Evolutionary conservation across 1,140 invertebrate species (phyloP).

Genomic region (Oppia nitens): DNA sequence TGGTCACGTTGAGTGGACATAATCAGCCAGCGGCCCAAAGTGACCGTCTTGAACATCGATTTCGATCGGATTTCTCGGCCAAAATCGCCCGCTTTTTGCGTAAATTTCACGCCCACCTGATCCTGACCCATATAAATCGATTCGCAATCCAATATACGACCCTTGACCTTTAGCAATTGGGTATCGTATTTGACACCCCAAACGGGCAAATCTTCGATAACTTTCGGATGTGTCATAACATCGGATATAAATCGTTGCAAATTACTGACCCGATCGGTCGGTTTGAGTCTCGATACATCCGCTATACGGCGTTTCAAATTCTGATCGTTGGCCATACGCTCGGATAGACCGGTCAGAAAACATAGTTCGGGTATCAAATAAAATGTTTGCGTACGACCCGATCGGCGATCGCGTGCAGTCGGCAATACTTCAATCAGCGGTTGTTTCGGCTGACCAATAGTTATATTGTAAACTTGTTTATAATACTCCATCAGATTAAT

Average conservation of each 20-base stretch:
- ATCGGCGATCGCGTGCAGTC: background rate
- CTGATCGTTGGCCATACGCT: constrained; percentile 20
- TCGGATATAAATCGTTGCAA: constrained; percentile 21
- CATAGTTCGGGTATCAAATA: constrained; percentile 29
- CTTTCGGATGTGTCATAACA: constrained; percentile 26
- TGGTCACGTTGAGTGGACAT: constrained; percentile 6
- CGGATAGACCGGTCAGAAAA: constrained; percentile 27
- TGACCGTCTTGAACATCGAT: constrained; percentile 15
- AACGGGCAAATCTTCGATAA: constrained; percentile 27
- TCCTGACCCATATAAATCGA: constrained; percentile 25
- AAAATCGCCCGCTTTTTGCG: constrained; percentile 18
- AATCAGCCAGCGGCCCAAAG: constrained; percentile 11
- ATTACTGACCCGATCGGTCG: constrained; percentile 5
- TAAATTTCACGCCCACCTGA: constrained; percentile 25
- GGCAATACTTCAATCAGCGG: constrained; percentile 24
- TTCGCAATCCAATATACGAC: constrained; percentile 27
- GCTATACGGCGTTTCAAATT: constrained; percentile 40
- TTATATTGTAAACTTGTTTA: constrained; percentile 26
- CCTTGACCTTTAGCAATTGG: constrained; percentile 28
- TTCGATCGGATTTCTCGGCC: constrained; percentile 20
- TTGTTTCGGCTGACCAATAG: constrained; percentile 26
- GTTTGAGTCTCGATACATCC: constrained; percentile 44
- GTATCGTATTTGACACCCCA: constrained; percentile 31
- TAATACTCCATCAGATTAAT: constrained; percentile 31
- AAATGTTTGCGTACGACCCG: constrained; percentile 15